Conservation (phyloP, 2,888 invertebrate genomes). For the Camponotus fellah region DNA sequence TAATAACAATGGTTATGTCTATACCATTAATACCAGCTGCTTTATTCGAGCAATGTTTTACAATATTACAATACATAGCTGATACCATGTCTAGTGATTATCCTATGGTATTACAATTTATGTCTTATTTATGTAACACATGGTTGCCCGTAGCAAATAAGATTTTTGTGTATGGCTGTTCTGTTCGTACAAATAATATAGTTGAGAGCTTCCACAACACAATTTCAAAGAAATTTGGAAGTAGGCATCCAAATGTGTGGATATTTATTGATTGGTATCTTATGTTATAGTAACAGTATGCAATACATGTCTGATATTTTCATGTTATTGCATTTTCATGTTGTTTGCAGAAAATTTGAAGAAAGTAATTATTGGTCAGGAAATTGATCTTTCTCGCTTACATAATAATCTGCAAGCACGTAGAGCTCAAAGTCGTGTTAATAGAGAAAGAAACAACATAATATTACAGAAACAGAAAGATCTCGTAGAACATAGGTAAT, state of each 20-base stretch:
- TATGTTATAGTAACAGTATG: too few species aligned
- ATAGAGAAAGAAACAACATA: conserved; percentile 1
- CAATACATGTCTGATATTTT: too few species aligned
- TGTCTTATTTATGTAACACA: neutral
- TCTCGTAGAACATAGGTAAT: neutral
- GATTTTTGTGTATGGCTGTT: neutral
- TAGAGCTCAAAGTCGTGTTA: neutral
- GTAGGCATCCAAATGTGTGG: neutral
- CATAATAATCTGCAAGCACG: neutral
- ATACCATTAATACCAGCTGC: neutral
- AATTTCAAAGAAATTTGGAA: neutral
- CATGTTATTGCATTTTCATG: too few species aligned
- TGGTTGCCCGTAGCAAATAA: conserved; percentile 1
- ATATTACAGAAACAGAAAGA: neutral
- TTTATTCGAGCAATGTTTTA: neutral
- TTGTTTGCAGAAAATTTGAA: conserved; percentile 22
- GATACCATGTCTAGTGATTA: neutral
- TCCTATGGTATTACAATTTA: conserved; percentile 11
- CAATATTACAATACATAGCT: neutral
- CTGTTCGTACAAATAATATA: too few species aligned
- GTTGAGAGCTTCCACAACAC: neutral
- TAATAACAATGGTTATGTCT: conserved; percentile 8
- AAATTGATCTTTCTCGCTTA: conserved; percentile 21
- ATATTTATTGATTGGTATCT: neutral
- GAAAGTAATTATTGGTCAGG: conserved; percentile 11